phyloP scores from a whole-genome alignment of 2,888 invertebrate genomes.

The Amiota communis region DNA sequence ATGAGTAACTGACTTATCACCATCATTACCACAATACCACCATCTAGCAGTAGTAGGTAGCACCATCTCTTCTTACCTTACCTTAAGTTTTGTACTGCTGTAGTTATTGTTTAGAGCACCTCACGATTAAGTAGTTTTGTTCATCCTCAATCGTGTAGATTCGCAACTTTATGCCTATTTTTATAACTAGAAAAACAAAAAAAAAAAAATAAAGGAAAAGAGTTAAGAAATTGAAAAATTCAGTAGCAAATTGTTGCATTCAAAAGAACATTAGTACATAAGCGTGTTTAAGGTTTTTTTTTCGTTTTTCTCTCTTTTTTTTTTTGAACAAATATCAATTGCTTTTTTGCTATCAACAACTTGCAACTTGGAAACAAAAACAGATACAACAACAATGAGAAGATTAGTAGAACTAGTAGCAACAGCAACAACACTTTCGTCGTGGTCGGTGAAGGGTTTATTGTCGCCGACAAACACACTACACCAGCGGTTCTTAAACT shows the following conservation, averaged over 20 bases:
- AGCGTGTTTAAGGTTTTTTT: constrained; percentile 15
- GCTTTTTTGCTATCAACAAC: constrained; percentile 32
- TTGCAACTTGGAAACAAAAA: constrained; percentile 41
- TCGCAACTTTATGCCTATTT: constrained; percentile 17
- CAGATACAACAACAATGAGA: constrained; percentile 32
- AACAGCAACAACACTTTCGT: constrained; percentile 14
- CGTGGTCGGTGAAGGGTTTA: constrained; percentile 24
- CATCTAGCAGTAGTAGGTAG: background rate
- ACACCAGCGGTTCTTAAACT: too few species aligned
- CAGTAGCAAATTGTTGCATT: constrained; percentile 67
- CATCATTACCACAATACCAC: too few species aligned
- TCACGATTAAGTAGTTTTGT: constrained; percentile 63
- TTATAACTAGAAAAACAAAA: background rate
- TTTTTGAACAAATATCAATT: constrained; percentile 46
- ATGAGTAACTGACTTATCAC: too few species aligned
- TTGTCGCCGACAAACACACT: background rate
- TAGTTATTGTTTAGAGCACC: background rate
- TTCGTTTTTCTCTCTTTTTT: constrained; percentile 13
- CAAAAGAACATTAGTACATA: constrained; percentile 36
- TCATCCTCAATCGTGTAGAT: background rate
- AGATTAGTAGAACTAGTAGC: too few species aligned
- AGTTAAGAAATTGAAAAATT: constrained; percentile 45
- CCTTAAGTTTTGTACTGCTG: background rate
- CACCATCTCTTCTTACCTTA: background rate
- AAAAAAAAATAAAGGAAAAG: background rate